Evolutionary conservation across 2,888 invertebrate genomes (phyloP), one percentile per base, ranked within the genome.

Genomic region (Tinea semifulvella): DNA sequence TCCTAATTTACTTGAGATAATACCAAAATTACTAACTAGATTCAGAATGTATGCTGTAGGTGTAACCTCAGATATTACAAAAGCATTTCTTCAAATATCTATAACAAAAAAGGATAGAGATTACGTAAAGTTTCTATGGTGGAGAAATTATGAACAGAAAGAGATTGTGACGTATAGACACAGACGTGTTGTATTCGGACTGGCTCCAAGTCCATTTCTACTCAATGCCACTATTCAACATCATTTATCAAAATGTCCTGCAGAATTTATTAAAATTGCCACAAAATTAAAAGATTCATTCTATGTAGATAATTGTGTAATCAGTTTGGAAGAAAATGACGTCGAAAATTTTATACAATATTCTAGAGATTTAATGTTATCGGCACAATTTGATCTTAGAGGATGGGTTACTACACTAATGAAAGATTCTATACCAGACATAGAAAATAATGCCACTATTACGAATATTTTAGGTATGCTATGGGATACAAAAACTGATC

Each of bases 41-140:
- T 36, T 36, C 11, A 4, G 36, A 17, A 36, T 16, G 36, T 16
- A 36, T 36, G 13, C 36, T n/a, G 11, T 36, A 5, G 36, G 36
- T 3, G 36, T 36, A 36, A 36, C 36, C 11, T 13, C 36, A 16
- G 36, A 36, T 36, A 36, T 36, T 16, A 36, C 4, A 36, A 36
- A 36, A 16, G 36, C 36, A 36, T 36, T 36, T 36, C 36, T 36
- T 36, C 36, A 36, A 17, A 36, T 36, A 14, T 36, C 36, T 16
- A 36, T 36, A 14, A 11, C 11, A 17, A n/a, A 36, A 14, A 17
- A 36, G 6, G 36, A 36, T n/a, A 36, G 36, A 36, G 36, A 31
- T 31, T 31, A 31, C 11, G 7, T 31, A 31, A 7, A 11, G 11
- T 31, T 31, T 31, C 11, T 31, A 31, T 31, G 31, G 31, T 31